phyloP scores from a whole-genome alignment of 2,113 vertebrate species.

The Arvicanthis niloticus region DNA sequence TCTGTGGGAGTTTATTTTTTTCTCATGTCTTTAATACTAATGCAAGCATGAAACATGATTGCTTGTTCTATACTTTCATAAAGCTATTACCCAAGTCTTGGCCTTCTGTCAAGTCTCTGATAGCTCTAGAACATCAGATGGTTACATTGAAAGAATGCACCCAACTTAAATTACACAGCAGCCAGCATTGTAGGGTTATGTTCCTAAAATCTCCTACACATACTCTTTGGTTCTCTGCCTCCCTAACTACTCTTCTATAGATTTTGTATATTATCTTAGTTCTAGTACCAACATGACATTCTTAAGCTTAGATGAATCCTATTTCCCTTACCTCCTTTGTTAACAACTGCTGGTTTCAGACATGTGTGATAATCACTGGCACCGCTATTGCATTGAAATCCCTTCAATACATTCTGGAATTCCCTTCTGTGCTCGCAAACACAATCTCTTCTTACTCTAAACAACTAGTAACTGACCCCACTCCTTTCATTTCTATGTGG shows the following conservation, averaged over 20 bases:
- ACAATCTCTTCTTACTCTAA: neutral
- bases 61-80: neutral
- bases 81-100: neutral
- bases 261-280: neutral
- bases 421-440: neutral
- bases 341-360: neutral
- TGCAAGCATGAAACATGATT: neutral
- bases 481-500: neutral
- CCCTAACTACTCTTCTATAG: neutral
- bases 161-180: neutral
- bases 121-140: neutral
- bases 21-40: neutral
- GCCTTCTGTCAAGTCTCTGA: neutral
- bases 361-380: neutral
- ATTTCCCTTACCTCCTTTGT: neutral
- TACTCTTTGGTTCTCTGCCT: neutral
- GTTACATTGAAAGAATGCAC: neutral
- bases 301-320: neutral
- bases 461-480: neutral
- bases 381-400: neutral
- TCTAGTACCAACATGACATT: neutral
- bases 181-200: constrained; percentile 12
- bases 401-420: neutral
- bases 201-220: constrained; percentile 21
- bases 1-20: neutral